Evolutionary conservation across 1,140 invertebrate genomes (phyloP).

Genomic region (Apis mellifera): Amel_HAv3.1 CM009933.2:4950501-4951000

Average conservation of each 20-base stretch:
- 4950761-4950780: conserved; percentile 72
- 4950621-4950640: neutral
- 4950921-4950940: conserved; percentile 23
- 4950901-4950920: conserved; percentile 66
- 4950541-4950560: neutral
- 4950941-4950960: conserved; percentile 47
- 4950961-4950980: conserved; percentile 1
- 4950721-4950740: conserved; percentile 52
- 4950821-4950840: conserved; percentile 54
- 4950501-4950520: conserved; percentile 31
- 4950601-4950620: neutral
- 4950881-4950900: conserved; percentile 75
- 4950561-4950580: neutral
- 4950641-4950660: neutral
- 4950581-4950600: neutral
- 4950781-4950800: conserved; percentile 75
- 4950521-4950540: neutral
- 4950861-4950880: conserved; percentile 78
- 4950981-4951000: neutral
- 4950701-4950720: conserved; percentile 18
- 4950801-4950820: conserved; percentile 67
- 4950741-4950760: conserved; percentile 67
- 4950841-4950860: conserved; percentile 80
- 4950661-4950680: conserved; percentile 26
- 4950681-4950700: conserved; percentile 40